Conservation (phyloP, 2,113 vertebrate species). For the Eidolon helvum region DNA sequence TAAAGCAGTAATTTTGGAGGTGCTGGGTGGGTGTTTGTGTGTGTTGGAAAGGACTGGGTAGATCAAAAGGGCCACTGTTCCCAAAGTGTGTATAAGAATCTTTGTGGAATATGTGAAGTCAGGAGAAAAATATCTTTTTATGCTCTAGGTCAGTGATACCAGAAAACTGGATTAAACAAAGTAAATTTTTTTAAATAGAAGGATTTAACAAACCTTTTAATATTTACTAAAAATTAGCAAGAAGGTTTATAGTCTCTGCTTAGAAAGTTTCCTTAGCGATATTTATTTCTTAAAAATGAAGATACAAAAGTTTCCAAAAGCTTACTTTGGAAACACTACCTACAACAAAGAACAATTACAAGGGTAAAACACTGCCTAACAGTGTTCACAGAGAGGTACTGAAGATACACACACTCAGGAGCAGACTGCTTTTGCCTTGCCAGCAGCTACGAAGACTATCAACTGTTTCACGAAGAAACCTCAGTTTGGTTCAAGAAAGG, state of each 20-base stretch:
- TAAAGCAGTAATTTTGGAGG: neutral
- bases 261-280: neutral
- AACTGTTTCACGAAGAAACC: neutral
- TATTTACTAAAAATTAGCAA: neutral
- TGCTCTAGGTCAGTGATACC: neutral
- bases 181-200: neutral
- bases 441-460: neutral
- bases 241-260: neutral
- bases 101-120: neutral
- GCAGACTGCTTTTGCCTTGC: fast-evolving
- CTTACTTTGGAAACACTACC: neutral
- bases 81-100: neutral
- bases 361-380: neutral
- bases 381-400: neutral
- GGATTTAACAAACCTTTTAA: neutral
- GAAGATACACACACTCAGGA: neutral
- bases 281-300: neutral
- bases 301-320: neutral
- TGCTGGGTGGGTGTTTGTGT: neutral
- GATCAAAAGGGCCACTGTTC: neutral
- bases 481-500: neutral
- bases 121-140: neutral
- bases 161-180: neutral
- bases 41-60: neutral
- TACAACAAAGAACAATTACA: neutral